phyloP scores from a whole-genome alignment of 92 coral and sea anemone species.

The Muricea muricata region DNA sequence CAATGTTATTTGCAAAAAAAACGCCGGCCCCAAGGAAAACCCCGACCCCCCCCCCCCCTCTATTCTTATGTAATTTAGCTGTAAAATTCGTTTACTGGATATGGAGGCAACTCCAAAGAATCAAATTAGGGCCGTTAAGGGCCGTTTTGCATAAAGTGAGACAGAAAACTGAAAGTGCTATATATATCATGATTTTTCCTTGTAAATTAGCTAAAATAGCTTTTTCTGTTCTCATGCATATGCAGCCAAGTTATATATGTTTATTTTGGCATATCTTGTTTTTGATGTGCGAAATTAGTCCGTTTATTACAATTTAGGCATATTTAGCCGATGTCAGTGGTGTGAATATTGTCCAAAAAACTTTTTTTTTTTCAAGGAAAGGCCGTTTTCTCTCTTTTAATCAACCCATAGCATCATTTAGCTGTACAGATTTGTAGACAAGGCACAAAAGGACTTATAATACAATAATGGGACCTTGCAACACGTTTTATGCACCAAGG shows the following conservation, averaged over 20 bases:
- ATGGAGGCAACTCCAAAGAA: neutral
- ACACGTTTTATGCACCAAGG: neutral
- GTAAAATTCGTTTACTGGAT: too few relatives aligned
- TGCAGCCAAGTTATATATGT: neutral
- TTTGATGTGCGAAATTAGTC: neutral
- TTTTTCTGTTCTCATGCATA: neutral
- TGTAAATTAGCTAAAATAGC: neutral
- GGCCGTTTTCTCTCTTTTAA: neutral
- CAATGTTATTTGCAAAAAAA: too few relatives aligned
- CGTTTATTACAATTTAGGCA: neutral
- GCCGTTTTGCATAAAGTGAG: neutral
- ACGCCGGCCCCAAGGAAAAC: too few relatives aligned
- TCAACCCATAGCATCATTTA: neutral
- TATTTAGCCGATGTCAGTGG: slow-evolving; percentile 11
- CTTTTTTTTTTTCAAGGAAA: neutral
- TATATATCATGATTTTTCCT: neutral
- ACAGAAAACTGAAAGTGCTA: neutral
- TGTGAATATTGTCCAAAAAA: neutral
- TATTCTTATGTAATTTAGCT: too few relatives aligned
- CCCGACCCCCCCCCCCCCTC: too few relatives aligned
- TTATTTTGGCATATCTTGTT: neutral
- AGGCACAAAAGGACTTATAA: neutral
- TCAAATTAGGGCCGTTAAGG: neutral
- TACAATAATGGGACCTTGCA: slow-evolving; percentile 4
- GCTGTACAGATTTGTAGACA: neutral